Base-by-base conservation (phyloP, 2,888 invertebrate species). In the Mimas tiliae region DNA sequence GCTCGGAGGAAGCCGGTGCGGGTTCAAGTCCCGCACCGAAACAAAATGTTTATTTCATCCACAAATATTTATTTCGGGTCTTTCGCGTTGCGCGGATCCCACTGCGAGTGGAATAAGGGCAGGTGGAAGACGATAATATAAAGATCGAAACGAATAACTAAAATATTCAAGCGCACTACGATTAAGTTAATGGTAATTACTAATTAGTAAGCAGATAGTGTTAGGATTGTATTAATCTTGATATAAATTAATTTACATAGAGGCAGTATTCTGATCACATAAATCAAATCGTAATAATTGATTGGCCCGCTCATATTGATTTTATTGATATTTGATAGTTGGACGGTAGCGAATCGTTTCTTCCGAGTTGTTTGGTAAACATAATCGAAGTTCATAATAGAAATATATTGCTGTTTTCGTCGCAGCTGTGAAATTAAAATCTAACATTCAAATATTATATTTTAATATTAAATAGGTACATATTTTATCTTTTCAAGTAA, bases 101-200 rank as follows among this genome's bases (percentile, higher is more conserved):
- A n/a, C n/a, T n/a, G n/a, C n/a, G n/a, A n/a, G n/a, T n/a, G n/a
- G n/a, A n/a, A n/a, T n/a, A n/a, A n/a, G n/a, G n/a, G n/a, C n/a
- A n/a, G n/a, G n/a, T n/a, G n/a, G n/a, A n/a, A n/a, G n/a, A n/a
- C n/a, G n/a, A 11, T 19, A 19, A 50, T 50, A 50, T 50, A 8
- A 19, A 50, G 8, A 19, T 50, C 45, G 11, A 78, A 73, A 71
- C 76, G 78, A 81, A 76, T 84, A 81, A 82, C 81, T 81, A 79
- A 79, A 73, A 68, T 75, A 71, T 51, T 51, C 12, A 21, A 62
- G 14, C 62, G 38, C n/a, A 52, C 75, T 74, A 77, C 79, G 70
- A 83, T 83, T 81, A 82, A 83, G 71, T 77, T 76, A 76, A 77
- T 45, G 45, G 12, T 14, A 45, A 45, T 45, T 45, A 45, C 14